Evolutionary conservation across 2,113 vertebrate genomes (phyloP).

Genomic region (Tricholaema leucomelas): DNA sequence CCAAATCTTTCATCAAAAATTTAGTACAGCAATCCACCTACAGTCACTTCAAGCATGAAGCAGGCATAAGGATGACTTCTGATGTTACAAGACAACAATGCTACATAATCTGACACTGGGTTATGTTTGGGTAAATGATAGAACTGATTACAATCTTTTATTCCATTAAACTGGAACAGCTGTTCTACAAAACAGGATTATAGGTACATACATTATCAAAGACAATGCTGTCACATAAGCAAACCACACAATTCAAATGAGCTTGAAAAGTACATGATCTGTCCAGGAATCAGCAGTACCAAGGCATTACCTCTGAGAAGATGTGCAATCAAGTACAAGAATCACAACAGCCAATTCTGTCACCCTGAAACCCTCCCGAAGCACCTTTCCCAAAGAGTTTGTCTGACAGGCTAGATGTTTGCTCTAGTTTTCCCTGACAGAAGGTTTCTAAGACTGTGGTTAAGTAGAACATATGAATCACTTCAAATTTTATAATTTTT

Average conservation of each 20-base stretch:
- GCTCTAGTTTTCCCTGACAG: background rate
- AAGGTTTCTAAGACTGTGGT: background rate
- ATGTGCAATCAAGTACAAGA: background rate
- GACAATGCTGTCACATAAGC: background rate
- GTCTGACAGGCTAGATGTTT: background rate
- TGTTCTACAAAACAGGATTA: background rate
- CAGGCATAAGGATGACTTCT: background rate
- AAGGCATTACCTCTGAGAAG: background rate
- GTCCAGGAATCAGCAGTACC: background rate
- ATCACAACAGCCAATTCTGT: background rate
- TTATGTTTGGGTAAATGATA: background rate
- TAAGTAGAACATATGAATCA: background rate
- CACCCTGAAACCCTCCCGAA: background rate
- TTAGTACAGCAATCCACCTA: background rate
- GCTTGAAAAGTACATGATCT: background rate
- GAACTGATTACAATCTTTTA: background rate
- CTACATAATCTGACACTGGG: background rate
- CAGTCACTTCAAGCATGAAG: background rate
- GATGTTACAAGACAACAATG: background rate
- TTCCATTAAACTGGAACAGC: background rate
- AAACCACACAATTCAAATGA: background rate
- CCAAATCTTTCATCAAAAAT: slow-evolving; percentile 26
- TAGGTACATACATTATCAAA: background rate
- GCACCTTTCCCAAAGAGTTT: background rate
- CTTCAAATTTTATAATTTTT: background rate